These are phyloP conservation scores for Quiscalus mexicanus DNA, from an alignment of 2,113 vertebrate genomes.

Conservation along the genomic window DNA sequence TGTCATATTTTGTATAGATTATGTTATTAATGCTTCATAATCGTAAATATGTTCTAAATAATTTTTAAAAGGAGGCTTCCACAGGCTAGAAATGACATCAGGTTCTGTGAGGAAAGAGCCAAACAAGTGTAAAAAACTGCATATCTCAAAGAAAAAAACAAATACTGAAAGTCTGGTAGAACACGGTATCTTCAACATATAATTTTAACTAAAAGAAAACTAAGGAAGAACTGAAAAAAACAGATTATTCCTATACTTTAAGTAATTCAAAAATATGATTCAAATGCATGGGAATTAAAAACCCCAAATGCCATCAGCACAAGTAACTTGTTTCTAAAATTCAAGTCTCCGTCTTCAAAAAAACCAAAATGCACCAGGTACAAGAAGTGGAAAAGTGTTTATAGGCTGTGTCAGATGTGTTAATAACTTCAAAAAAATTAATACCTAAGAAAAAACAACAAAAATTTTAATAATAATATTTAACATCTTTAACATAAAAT, in stretches of 20 bases:
- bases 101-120: not conserved
- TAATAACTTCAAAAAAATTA: not conserved
- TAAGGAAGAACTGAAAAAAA: not conserved
- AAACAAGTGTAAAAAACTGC: not conserved
- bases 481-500: not conserved
- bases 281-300: not conserved
- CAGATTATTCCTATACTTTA: not conserved
- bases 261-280: not conserved
- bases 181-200: not conserved
- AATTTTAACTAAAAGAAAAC: not conserved
- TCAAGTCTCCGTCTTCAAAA: not conserved
- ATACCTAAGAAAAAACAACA: not conserved
- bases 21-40: not conserved
- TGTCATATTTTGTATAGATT: not conserved
- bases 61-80: not conserved
- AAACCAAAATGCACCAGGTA: not conserved
- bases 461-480: not conserved
- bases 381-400: not conserved
- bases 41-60: not conserved
- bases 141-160: not conserved
- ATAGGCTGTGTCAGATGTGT: not conserved
- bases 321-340: not conserved
- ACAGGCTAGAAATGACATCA: not conserved
- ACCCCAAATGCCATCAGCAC: fast-evolving
- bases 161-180: not conserved